Base-by-base conservation (phyloP, 2,113 vertebrate genomes). In the Nerophis ophidion region DNA sequence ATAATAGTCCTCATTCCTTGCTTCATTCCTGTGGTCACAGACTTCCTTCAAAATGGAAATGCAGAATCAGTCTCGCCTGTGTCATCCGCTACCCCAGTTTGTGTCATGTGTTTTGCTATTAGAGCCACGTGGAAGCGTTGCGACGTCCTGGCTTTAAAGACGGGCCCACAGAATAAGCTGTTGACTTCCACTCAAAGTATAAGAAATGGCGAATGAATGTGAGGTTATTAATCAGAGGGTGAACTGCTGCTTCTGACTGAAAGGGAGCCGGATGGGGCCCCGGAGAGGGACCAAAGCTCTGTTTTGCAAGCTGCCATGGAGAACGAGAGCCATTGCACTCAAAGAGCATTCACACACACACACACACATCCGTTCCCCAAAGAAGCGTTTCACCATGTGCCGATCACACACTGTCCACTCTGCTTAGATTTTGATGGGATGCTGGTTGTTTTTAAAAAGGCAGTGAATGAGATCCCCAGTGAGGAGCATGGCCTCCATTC, bases 11-110 rank as follows among this genome's bases (percentile, higher is more conserved):
- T 74, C 75, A 48, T 74, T 64, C 46, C 11, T 42, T 16, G 58
- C 61, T 38, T 69, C 71, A 81, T 82, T 83, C 77, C 75, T 86
- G 84, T 60, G 77, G 82, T 73, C 50, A 5, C 13, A 74, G 56
- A 75, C 46, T 58, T 58, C 17, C 65, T 71, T 54, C 52, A 13
- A 57, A 59, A 56, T 26, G 6, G 53, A 2, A n/a, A 40, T n/a
- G 9, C n/a, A 42, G 19, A 17, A 56, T n/a, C 36, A 40, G 40
- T 56, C 4, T 36, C 0, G 10, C 53, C n/a, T n/a, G 36, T 42
- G 53, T 40, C 53, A 19, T 36, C 36, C 6, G 10, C 53, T 10
- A 17, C 40, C 40, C 40, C 11, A 5, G 40, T 56, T 40, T 40
- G 16, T 58, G 42, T 14, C 16, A 11, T 17, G 47, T 46, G 48